Base-by-base conservation (phyloP, 2,888 invertebrate species). In the Macrosiphum euphorbiae region DNA sequence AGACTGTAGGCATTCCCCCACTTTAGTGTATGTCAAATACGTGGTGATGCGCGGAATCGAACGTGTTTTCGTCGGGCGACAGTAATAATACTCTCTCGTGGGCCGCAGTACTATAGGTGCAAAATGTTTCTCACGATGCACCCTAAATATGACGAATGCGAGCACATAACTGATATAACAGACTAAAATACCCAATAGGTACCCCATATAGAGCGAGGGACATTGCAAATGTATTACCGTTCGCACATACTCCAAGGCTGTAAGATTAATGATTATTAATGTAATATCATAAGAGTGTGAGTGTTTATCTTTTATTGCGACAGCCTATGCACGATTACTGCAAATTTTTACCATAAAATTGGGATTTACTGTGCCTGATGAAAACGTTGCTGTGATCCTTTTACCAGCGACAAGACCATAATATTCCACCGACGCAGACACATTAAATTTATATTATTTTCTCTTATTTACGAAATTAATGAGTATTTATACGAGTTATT, bases 371-470 rank as follows among this genome's bases (percentile, higher is more conserved):
- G 13, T 13, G 4, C 16, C 67, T n/a, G n/a, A n/a, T 67, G 13
- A 16, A 67, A 67, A n/a, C n/a, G n/a, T 67, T n/a, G 13, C 4
- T 10, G 28, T 61, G 28, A 28, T 11, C 28, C 28, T 11, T 61
- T 28, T 61, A 61, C 61, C 28, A n/a, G n/a, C n/a, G 1, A 67
- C 0, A 67, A 67, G 13, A n/a, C n/a, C n/a, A 67, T n/a, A 0
- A n/a, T n/a, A 13, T 67, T n/a, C n/a, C n/a, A 67, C 16, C 5
- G n/a, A 67, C 5, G 67, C 1, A 67, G n/a, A 67, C 4, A 4
- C 13, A 67, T 67, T n/a, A n/a, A n/a, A n/a, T n/a, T 67, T n/a
- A n/a, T 67, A 67, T 67, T 67, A 67, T 67, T 67, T 67, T n/a
- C n/a, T 4, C 13, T n/a, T n/a, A n/a, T 4, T 16, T 67, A 67